Evolutionary conservation across 2,113 vertebrate species (phyloP), one percentile per base, ranked within the genome.

Genomic region (Cepphus grylle): DNA sequence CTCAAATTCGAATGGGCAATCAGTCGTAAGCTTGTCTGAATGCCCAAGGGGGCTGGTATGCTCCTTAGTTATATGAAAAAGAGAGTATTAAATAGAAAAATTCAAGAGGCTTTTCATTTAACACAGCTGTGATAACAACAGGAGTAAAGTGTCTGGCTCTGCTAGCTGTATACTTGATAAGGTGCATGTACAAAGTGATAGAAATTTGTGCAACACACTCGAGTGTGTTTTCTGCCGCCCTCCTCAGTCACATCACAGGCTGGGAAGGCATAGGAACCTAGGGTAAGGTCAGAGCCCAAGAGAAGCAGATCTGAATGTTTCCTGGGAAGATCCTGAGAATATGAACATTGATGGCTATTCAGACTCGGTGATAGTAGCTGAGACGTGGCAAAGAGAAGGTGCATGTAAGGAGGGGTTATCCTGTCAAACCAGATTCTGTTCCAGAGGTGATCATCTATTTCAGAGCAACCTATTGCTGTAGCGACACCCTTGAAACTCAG

Each of bases 361-460:
- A 45, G 16, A 17, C 1, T 30, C n/a, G 15, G 5, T 26, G 19
- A 25, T 3, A 47, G 8, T 6, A 15, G 1, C 34, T 36, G 42
- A 1, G 21, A 40, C 27, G 18, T 5, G 32, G 12, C 26, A 47
- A 9, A 69, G 58, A 29, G 38, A 23, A 49, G 38, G 23, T 22
- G 30, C 12, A 6, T 17, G 17, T 16, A 9, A 32, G 63, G 5
- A 52, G 47, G 29, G 52, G 16, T 26, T 36, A 0, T 21, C 20
- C 53, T n/a, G 18, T 27, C 26, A 2, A 52, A 13, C 7, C 2
- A 8, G 6, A 17, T 43, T 71, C 67, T 56, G 32, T 32, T 29
- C 43, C 43, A 55, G 62, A 29, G 5, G n/a, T 6, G 34, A 26
- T 49, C 47, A 20, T 18, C 65, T 9, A 5, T 18, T 80, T n/a